Evolutionary conservation across 2,797 vertebrate genomes (phyloP), one percentile per base, ranked within the genome.

Genomic region (Remorina albescens): DNA sequence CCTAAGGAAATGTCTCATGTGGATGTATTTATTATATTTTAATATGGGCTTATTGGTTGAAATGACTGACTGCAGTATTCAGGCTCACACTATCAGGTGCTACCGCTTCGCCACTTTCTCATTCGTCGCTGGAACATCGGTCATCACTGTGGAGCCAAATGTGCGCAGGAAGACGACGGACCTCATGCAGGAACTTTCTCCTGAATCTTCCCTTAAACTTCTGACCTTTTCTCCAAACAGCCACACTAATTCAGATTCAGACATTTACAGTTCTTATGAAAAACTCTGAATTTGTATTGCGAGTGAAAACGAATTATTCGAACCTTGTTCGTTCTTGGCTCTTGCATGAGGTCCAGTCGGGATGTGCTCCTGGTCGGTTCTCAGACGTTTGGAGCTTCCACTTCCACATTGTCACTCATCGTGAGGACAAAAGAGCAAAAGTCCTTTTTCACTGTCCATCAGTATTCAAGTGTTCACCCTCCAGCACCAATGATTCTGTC

Each of bases 11-110:
- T 34, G 25, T 70, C 76, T 76, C 54, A 62, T 72, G 37, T 85
- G 80, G 84, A 90, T 89, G 86, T 89, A 86, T 88, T 89, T 81
- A 85, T 84, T 88, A 16, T 77, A 74, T 65, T 86, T 88, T 81
- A 78, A 63, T 72, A 84, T 2, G 57, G 71, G 71, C 67, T 65
- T 21, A 74, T 26, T 69, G 74, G 71, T 73, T 69, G 70, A 78
- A 67, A 8, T 66, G 18, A 51, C 39, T 64, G 73, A 49, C 66
- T 49, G 36, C 76, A 67, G 76, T 39, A 7, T 11, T 70, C 72
- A 71, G 67, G 55, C 1, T 34, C 59, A 37, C 50, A 12, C 49
- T 44, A 65, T 82, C 57, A 25, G 80, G 82, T 83, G 84, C 80
- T 82, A n/a, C 32, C 64, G 25, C 72, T 32, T 1, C 28, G 53